Conservation (phyloP, 2,113 vertebrate species). For the Brachionichthys hirsutus region DNA sequence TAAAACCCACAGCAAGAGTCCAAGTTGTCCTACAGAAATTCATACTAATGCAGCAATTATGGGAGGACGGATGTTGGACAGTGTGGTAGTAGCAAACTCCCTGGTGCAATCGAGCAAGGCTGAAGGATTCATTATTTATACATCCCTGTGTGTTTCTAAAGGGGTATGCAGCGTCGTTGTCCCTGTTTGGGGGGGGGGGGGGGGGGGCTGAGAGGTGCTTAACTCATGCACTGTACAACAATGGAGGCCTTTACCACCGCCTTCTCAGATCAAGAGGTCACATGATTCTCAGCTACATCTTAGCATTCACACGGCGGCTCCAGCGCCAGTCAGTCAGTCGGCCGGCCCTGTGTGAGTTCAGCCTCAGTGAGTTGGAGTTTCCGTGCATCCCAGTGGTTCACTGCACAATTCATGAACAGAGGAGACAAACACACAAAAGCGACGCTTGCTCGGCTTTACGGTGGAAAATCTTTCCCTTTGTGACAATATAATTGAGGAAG, state of each 20-base stretch:
- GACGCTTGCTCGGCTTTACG: conserved; percentile 7
- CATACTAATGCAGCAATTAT: conserved; percentile 77
- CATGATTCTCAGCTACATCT: conserved; percentile 35
- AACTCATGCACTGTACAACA: conserved; percentile 52
- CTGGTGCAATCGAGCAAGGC: conserved; percentile 68
- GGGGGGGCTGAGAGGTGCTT: conserved; percentile 55
- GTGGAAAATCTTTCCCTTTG: conserved; percentile 7
- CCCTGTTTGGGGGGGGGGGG: conserved; percentile 50
- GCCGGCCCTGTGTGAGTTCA: conserved; percentile 66
- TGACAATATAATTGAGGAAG: conserved; percentile 5
- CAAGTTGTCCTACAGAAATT: conserved; percentile 63
- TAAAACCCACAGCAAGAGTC: conserved; percentile 49
- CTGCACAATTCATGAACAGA: conserved; percentile 40
- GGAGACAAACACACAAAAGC: conserved; percentile 28
- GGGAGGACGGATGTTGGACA: conserved; percentile 66
- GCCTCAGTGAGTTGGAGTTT: conserved; percentile 67
- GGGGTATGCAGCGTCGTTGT: conserved; percentile 42
- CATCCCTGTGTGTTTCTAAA: conserved; percentile 67
- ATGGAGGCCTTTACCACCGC: conserved; percentile 46
- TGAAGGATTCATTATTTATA: conserved; percentile 76
- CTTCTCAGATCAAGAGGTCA: conserved; percentile 56
- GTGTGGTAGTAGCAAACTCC: conserved; percentile 70
- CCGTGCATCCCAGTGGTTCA: conserved; percentile 50
- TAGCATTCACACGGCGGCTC: conserved; percentile 54
- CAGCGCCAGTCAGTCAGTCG: conserved; percentile 65